Evolutionary conservation across 35 echinoderm and acorn worm genomes (phyloP).

Genomic region (Heliocidaris tuberculata): DNA sequence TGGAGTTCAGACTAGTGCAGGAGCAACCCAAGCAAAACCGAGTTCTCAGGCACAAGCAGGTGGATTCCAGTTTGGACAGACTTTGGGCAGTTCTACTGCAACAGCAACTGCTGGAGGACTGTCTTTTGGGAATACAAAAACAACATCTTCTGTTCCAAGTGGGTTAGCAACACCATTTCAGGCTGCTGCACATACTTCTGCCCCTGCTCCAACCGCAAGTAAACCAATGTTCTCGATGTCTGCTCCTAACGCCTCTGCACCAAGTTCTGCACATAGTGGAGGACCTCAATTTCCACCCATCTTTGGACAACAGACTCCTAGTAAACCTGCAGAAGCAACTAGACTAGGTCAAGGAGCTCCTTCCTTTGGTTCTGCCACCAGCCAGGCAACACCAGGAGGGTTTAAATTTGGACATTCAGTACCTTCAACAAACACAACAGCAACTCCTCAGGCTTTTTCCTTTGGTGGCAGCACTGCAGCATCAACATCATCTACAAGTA

Average conservation of each 20-base stretch:
- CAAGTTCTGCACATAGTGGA: not conserved
- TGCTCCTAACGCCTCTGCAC: not conserved
- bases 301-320: not conserved
- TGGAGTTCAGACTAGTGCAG: not conserved
- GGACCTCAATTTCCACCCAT: not conserved
- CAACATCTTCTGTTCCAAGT: not conserved
- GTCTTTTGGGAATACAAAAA: not conserved
- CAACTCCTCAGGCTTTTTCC: not conserved
- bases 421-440: not conserved
- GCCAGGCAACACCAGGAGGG: not conserved
- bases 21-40: not conserved
- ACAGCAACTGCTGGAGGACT: not conserved
- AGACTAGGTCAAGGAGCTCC: not conserved
- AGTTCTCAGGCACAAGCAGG: not conserved
- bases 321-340: not conserved
- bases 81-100: not conserved
- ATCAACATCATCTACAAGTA: not conserved
- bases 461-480: not conserved
- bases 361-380: not conserved
- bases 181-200: not conserved
- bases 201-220: not conserved
- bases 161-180: constrained; percentile 17
- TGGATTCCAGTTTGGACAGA: constrained; percentile 24
- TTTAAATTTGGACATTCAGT: not conserved
- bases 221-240: constrained; percentile 5